Evolutionary conservation across 53 echinoderm and acorn worm genomes (phyloP).

Genomic region (Luidia sarsii): DNA sequence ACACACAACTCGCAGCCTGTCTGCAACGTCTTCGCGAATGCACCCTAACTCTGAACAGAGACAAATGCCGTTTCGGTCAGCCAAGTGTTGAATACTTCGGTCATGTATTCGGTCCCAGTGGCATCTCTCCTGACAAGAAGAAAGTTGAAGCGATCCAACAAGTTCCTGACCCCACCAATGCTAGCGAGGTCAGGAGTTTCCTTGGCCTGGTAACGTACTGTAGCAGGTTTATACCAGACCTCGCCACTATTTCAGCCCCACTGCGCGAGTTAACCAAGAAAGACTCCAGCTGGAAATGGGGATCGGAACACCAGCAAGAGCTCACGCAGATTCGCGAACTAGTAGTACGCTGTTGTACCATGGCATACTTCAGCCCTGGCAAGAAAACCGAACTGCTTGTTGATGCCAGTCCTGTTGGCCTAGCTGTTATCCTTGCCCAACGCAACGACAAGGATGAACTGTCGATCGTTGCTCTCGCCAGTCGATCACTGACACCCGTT

Average conservation of each 20-base stretch:
- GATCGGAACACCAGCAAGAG: not conserved
- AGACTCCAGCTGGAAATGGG: conserved; percentile 22
- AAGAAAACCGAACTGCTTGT: conserved; percentile 58
- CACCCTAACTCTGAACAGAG: conserved; percentile 62
- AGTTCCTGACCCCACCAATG: conserved; percentile 13
- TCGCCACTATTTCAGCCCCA: conserved; percentile 50
- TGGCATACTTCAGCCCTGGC: conserved; percentile 51
- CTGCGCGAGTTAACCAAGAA: conserved; percentile 31
- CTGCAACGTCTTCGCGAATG: conserved; percentile 55
- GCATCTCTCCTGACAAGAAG: conserved; percentile 43
- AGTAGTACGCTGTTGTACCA: conserved; percentile 35
- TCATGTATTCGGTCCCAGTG: conserved; percentile 49
- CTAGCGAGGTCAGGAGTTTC: conserved; percentile 43
- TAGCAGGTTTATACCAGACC: conserved; percentile 60
- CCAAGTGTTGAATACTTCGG: conserved; percentile 52
- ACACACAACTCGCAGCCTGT: conserved; percentile 37
- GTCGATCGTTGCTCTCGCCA: conserved; percentile 34
- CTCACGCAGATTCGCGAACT: conserved; percentile 40
- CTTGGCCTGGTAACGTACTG: conserved; percentile 61
- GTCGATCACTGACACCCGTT: conserved; percentile 62
- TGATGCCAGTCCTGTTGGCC: conserved; percentile 65
- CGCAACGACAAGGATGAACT: conserved; percentile 30
- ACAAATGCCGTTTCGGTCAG: conserved; percentile 53
- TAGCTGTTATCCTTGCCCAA: conserved; percentile 68
- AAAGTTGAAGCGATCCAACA: conserved; percentile 33